Base-by-base conservation (phyloP, 1,140 invertebrate species). In the Hypothenemus hampei region DNA sequence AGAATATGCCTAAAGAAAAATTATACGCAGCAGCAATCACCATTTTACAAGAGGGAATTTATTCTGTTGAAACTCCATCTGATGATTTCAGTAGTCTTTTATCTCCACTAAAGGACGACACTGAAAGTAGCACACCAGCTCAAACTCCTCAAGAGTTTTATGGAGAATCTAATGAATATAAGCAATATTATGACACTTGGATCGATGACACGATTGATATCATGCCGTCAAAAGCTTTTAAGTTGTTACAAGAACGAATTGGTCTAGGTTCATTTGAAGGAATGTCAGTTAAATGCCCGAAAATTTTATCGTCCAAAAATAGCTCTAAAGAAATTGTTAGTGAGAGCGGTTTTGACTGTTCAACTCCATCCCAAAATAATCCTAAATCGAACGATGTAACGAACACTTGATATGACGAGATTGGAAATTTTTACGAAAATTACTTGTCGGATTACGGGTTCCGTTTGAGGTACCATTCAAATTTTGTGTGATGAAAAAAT, bases 121-220 rank as follows among this genome's bases (percentile, higher is more conserved):
- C 70, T 11, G 47, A 71, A 46, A 69, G 67, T 51, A 70, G 72
- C 46, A 75, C 70, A 20, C 70, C 73, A 31, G 69, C 69, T 4
- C 57, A 70, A 51, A 69, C 74, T 3, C 73, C 75, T 6, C 68
- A 72, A 52, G 74, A 77, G 31, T 65, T 68, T 15, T 66, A 70
- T 56, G 60, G 58, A 13, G 65, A 63, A 41, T 70, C 73, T 63
- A 59, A 67, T 33, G 73, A 76, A 40, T 80, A 80, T 26, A 74
- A 76, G 44, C 69, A 77, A 13, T 84, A 83, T 64, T 84, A 81
- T 55, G 74, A 77, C 46, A 74, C 76, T 2, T 83, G 81, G 81
- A 76, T 71, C 33, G 73, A 73, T 11, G 65, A 72, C 0, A 49
- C 64, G 10, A 65, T 70, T 23, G 74, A 79, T 13, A 73, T 77